Base-by-base conservation (phyloP, 2,113 vertebrate genomes). In the Brachyhypopomus occidentalis region DNA sequence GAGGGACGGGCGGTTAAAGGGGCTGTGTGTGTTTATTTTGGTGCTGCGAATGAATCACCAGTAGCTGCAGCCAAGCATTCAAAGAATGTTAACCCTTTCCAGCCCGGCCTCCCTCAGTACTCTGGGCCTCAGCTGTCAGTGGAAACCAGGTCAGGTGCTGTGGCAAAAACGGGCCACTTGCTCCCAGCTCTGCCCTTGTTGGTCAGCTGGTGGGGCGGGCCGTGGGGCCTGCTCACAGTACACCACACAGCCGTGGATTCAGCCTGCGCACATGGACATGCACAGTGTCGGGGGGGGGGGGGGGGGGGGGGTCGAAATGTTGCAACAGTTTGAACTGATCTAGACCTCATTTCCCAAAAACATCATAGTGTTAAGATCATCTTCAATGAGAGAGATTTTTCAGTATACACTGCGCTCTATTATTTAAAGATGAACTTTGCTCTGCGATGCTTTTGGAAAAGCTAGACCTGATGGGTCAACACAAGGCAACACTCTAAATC, bases 11-110 rank as follows among this genome's bases (percentile, higher is more conserved):
- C 23, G 55, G 79, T 77, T 80, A 5, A 78, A 70, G 73, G 70
- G 36, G 75, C 63, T 64, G 66, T 79, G 76, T 64, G 66, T 79
- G 76, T 75, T 83, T 83, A 81, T 83, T 85, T 87, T 81, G 62
- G 84, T 85, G 72, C 58, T 30, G 72, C 78, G 34, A 80, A 85
- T 85, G 79, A 85, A 63, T 85, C 75, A 82, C 70, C 72, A 25
- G 67, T 69, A 64, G 36, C 20, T 66, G 75, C 70, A 78, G 55
- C 83, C 78, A 85, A 62, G 72, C 79, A 77, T 78, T 74, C 58
- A 72, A 77, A 71, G 71, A 82, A 82, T 27, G 59, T 79, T 83
- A 81, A 81, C 78, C 30, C 56, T 62, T 34, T 63, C 55, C n/a
- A 25, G 25, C 22, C 22, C 76, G 16, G 62, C 58, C 36, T 62